Evolutionary conservation across 1,140 invertebrate genomes (phyloP), one percentile per base, ranked within the genome.

Genomic region (Heterodera carotae): DNA sequence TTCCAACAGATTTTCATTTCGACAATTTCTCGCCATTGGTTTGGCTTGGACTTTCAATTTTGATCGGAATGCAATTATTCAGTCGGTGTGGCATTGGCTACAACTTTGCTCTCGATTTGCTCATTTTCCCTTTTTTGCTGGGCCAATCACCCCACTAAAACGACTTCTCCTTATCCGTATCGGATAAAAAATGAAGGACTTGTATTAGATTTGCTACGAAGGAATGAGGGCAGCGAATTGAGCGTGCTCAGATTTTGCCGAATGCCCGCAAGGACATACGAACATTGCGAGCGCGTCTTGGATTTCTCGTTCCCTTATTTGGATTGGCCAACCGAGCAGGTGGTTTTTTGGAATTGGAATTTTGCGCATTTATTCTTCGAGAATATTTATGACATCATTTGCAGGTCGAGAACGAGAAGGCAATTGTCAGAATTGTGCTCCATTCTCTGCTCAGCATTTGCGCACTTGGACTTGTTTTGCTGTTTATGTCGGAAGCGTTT

Each of bases 301-400:
- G 80, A 82, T 2, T 81, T 81, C 43, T 81, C 80, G n/a, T 76
- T 39, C 29, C 80, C 80, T 6, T 81, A 81, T 62, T 33, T 81
- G 31, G 66, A 70, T 43, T 81, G 80, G 80, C 81, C 34, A 53
- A 48, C 34, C 22, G 76, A 81, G 62, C 80, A 81, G 73, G 79
- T 75, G 33, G 5, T 22, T 48, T 8, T 22, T 34, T 29, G 25
- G 39, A 6, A 8, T 43, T 43, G 39, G 15, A n/a, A n/a, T n/a
- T n/a, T n/a, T n/a, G n/a, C n/a, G n/a, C n/a, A n/a, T n/a, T n/a
- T n/a, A n/a, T n/a, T n/a, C n/a, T n/a, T n/a, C n/a, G n/a, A n/a
- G n/a, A n/a, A n/a, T n/a, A n/a, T n/a, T n/a, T n/a, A n/a, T n/a
- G n/a, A 69, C 25, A n/a, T 77, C 36, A 6, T 7, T 56, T 31